Percentiles rank a stretch among this genome's conserved stretches.
These are phyloP conservation scores for Chitala chitala DNA, from an alignment of 2,113 vertebrate genomes.

Conservation along the genomic window DNA sequence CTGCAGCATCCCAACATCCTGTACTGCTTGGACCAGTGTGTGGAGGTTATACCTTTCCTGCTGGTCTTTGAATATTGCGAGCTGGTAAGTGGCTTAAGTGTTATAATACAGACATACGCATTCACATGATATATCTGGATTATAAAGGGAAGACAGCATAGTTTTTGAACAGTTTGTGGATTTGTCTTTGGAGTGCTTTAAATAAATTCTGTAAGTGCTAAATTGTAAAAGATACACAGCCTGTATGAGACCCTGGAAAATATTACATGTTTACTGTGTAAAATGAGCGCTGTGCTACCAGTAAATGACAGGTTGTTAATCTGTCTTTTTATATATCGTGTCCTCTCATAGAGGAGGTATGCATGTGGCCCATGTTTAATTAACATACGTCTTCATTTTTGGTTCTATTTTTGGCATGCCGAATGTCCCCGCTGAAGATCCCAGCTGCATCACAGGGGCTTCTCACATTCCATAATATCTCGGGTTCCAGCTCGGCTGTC, in stretches of 20 bases:
- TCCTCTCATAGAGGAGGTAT: slow-evolving; percentile 16
- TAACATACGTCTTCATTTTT: slow-evolving; percentile 38
- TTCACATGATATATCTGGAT: neutral
- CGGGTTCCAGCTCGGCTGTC: slow-evolving; percentile 58
- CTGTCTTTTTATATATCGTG: neutral
- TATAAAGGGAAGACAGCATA: neutral
- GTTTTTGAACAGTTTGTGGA: neutral
- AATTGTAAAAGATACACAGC: neutral
- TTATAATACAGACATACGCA: neutral
- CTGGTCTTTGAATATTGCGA: slow-evolving; percentile 94
- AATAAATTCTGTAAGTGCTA: neutral
- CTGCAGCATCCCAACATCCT: slow-evolving; percentile 89
- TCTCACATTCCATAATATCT: slow-evolving; percentile 61
- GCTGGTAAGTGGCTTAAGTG: slow-evolving; percentile 72
- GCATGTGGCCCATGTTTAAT: slow-evolving; percentile 39
- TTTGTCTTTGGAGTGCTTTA: neutral
- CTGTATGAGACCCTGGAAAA: neutral
- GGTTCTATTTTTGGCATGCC: slow-evolving; percentile 39
- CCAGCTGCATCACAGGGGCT: slow-evolving; percentile 43
- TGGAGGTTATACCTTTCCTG: slow-evolving; percentile 89
- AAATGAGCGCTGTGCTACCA: too few species aligned
- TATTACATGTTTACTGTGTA: neutral
- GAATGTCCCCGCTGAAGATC: slow-evolving; percentile 26
- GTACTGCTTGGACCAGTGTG: slow-evolving; percentile 85
- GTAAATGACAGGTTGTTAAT: neutral